Percentiles rank a stretch among this genome's conserved stretches.
Conservation (phyloP, 2,113 vertebrate genomes). For the Etia nguti region DNA sequence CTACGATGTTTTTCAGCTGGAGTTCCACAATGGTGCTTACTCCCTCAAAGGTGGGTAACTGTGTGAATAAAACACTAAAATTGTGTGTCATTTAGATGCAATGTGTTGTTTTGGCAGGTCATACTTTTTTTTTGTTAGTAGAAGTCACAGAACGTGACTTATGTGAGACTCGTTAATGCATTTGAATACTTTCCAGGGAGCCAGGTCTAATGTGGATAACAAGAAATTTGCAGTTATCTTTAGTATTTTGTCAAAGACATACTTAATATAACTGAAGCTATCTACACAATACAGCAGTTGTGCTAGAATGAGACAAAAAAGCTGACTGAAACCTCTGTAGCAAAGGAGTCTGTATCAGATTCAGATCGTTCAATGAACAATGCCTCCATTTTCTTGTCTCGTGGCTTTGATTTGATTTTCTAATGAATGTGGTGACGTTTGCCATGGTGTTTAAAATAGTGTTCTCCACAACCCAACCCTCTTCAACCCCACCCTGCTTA, state of each 20-base stretch:
- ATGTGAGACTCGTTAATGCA: not conserved
- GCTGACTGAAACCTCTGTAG: not conserved
- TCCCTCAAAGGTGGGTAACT: conserved; percentile 80
- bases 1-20: conserved; percentile 92
- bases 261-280: not conserved
- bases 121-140: not conserved
- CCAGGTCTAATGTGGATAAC: not conserved
- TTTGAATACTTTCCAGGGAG: not conserved
- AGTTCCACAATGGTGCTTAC: conserved; percentile 87
- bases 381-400: not conserved
- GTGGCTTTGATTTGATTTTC: not conserved
- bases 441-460: not conserved
- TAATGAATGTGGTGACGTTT: not conserved
- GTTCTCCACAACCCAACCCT: not conserved
- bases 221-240: not conserved
- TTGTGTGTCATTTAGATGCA: not conserved
- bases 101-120: not conserved
- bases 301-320: not conserved
- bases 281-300: not conserved
- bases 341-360: not conserved
- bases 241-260: not conserved
- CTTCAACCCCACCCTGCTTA: not conserved
- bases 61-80: not conserved
- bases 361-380: not conserved
- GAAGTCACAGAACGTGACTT: not conserved